Evolutionary conservation across 2,113 vertebrate species (phyloP), one percentile per base, ranked within the genome.

Genomic region (Forbesichthys agassizii): DNA sequence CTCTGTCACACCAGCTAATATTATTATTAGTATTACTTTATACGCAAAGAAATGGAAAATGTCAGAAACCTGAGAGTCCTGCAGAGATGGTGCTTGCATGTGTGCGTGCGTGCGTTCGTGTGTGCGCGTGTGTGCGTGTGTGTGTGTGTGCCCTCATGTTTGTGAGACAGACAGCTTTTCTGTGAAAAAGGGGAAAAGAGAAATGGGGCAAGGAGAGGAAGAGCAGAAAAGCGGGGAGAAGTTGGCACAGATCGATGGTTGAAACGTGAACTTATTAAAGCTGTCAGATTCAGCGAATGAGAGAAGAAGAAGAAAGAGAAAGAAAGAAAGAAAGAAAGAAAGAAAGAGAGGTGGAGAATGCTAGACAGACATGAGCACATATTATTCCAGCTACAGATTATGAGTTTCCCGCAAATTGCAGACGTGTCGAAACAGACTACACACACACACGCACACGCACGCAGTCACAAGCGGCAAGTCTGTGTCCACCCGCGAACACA

Each of bases 1-100:
- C 85, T 82, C 88, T 86, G 89, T 90, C 89, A 91, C 91, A 91
- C 90, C 90, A 90, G 83, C 85, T 91, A 89, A 89, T 92, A 92
- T 92, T 93, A 92, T 93, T 92, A 91, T 91, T 92, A 91, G 90
- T 84, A 80, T 84, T 93, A 90, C 89, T 92, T 90, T 91, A 90
- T 90, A 91, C 83, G 89, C 52, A 18, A 87, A 91, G 92, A 92
- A 90, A 91, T 92, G 89, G 91, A 93, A 92, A 92, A 92, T 89
- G 88, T 91, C 91, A 91, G 92, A 85, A 92, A 92, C 88, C 81
- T 76, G 89, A 93, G 92, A 93, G 81, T 88, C 81, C 88, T 91
- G 68, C 82, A 82, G 90, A 90, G 87, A 86, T 77, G 72, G 77
- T 69, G 65, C 16, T 72, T 71, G 60, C 58, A 47, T 71, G 60